phyloP scores from a whole-genome alignment of 2,797 vertebrate genomes.

The Chloroceryle inda region DNA sequence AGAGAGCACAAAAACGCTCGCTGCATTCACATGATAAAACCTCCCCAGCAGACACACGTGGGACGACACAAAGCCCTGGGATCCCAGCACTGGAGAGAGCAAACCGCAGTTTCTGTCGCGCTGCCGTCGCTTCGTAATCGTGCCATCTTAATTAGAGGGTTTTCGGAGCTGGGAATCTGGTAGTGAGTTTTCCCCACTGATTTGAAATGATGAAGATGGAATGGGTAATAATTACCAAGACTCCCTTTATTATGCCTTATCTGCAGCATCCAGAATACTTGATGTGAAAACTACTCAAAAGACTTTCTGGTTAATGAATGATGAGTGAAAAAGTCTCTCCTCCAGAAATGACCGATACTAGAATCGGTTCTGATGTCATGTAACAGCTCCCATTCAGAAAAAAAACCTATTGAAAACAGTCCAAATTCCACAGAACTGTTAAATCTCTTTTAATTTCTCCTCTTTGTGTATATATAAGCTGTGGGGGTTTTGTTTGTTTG shows the following conservation, averaged over 20 bases:
- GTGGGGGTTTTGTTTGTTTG: conserved; percentile 59
- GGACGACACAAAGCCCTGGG: neutral
- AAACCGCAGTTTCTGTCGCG: neutral
- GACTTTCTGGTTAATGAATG: neutral
- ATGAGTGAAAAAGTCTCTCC: neutral
- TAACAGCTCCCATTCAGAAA: conserved; percentile 35
- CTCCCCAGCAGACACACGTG: neutral
- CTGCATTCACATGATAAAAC: neutral
- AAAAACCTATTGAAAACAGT: conserved; percentile 9
- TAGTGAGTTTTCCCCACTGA: neutral
- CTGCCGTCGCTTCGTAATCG: neutral
- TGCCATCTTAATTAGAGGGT: neutral
- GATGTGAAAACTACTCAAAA: neutral
- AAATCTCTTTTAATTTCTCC: conserved; percentile 50
- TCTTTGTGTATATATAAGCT: conserved; percentile 46
- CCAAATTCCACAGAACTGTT: conserved; percentile 41
- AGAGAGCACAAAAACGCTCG: neutral
- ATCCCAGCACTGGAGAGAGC: rapidly evolving
- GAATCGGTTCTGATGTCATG: neutral
- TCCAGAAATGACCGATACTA: neutral
- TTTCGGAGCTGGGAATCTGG: neutral
- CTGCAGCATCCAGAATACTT: neutral
- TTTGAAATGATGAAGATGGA: neutral
- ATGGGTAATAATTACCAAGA: neutral
- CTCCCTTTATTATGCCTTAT: neutral